phyloP scores from a whole-genome alignment of 2,797 vertebrate species.

The Chiloscyllium punctatum region DNA sequence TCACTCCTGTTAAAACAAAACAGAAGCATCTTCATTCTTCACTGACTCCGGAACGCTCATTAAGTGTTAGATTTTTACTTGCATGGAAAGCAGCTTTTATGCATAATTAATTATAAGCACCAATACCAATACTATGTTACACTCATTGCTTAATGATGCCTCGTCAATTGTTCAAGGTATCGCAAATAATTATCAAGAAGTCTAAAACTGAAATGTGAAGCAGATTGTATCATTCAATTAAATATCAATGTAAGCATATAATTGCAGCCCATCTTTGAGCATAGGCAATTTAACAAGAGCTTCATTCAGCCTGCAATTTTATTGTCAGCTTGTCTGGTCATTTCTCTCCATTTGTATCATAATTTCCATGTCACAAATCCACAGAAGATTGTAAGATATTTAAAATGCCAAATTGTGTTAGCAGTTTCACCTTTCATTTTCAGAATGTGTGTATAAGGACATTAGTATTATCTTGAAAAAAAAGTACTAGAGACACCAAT shows the following conservation, averaged over 20 bases:
- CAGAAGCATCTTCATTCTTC: neutral
- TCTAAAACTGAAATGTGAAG: neutral
- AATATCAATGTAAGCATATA: slow-evolving; percentile 17
- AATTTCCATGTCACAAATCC: slow-evolving; percentile 7
- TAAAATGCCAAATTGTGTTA: slow-evolving; percentile 15
- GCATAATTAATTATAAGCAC: slow-evolving; percentile 8
- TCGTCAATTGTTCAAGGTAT: slow-evolving; percentile 21
- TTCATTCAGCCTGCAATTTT: neutral
- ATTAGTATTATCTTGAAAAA: neutral
- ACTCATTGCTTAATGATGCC: slow-evolving; percentile 4
- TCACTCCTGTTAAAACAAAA: slow-evolving; percentile 63
- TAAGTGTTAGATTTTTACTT: neutral
- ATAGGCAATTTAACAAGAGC: neutral
- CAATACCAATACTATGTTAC: neutral
- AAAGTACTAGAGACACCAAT: neutral
- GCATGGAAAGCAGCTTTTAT: neutral
- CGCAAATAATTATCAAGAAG: slow-evolving; percentile 13
- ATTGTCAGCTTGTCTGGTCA: neutral
- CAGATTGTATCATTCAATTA: slow-evolving; percentile 32
- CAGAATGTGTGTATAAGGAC: neutral
- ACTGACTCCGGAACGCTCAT: neutral
- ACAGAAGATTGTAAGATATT: neutral
- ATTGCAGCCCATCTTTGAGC: slow-evolving; percentile 19
- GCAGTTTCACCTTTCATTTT: slow-evolving; percentile 20
- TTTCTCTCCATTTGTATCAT: neutral